Evolutionary conservation across 1,140 invertebrate genomes (phyloP).

Genomic region (Bombus haemorrhoidalis): DNA sequence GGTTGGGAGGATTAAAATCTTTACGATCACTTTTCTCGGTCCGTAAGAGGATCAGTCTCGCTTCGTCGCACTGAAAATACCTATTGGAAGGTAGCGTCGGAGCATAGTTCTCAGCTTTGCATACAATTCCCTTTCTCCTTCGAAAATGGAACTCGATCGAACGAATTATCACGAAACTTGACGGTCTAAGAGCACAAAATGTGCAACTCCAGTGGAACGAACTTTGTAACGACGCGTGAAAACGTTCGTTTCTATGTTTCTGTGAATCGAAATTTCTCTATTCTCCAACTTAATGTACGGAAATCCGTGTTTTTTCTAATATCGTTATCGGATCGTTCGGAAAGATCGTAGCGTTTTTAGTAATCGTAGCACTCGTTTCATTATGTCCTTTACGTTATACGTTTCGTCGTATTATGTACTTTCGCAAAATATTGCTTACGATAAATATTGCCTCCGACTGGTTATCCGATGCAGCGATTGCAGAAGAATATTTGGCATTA

Average conservation of each 20-base stretch:
- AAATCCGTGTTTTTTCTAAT: too few relatives aligned
- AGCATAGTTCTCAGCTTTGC: constrained; percentile 32
- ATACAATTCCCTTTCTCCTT: constrained; percentile 18
- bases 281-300: too few relatives aligned
- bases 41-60: constrained; percentile 20
- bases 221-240: background rate
- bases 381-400: too few relatives aligned
- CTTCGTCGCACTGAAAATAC: constrained; percentile 4
- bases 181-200: constrained; percentile 43
- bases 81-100: constrained; percentile 6
- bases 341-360: too few relatives aligned
- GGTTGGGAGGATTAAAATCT: constrained; percentile 22
- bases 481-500: too few relatives aligned
- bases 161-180: constrained; percentile 54
- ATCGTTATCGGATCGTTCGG: too few relatives aligned
- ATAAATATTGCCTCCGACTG: too few relatives aligned
- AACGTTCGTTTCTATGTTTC: background rate
- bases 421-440: too few relatives aligned
- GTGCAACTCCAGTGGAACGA: constrained; percentile 2
- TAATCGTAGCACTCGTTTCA: too few relatives aligned
- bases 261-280: too few relatives aligned
- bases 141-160: constrained; percentile 41
- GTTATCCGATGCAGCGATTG: too few relatives aligned
- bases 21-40: background rate
- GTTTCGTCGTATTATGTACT: too few relatives aligned